Evolutionary conservation across 2,113 vertebrate species (phyloP).

Genomic region (Neopipo cinnamomea): DNA sequence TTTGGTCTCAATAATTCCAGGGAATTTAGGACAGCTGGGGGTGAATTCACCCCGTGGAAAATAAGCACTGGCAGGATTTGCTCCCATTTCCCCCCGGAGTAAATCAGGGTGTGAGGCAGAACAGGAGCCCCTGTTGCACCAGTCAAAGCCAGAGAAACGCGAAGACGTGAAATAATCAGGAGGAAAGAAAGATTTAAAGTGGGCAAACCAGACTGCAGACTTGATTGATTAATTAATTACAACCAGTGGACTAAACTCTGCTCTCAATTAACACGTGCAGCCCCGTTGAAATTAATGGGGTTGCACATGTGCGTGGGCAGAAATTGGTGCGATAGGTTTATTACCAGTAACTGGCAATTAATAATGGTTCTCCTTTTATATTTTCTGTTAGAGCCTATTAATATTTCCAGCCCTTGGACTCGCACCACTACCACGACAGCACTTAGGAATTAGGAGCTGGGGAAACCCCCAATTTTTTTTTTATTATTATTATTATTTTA

Average conservation of each 20-base stretch:
- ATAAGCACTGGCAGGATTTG: rapidly evolving
- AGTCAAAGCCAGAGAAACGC: neutral
- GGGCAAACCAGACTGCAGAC: neutral
- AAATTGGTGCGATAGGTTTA: slow-evolving; percentile 42
- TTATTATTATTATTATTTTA: neutral
- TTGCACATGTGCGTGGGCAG: slow-evolving; percentile 7
- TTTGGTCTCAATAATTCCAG: rapidly evolving
- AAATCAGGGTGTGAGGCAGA: rapidly evolving
- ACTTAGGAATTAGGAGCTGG: slow-evolving; percentile 62
- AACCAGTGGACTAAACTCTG: slow-evolving; percentile 14
- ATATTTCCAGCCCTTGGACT: slow-evolving; percentile 22
- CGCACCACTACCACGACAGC: neutral
- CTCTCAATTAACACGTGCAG: slow-evolving; percentile 56
- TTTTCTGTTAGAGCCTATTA: neutral
- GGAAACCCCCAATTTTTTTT: slow-evolving; percentile 37
- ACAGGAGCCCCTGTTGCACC: neutral
- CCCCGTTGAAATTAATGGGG: slow-evolving; percentile 57
- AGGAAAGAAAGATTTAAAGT: neutral
- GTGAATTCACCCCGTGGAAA: neutral
- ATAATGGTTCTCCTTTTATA: slow-evolving; percentile 27
- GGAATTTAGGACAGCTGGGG: rapidly evolving
- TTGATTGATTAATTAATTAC: slow-evolving; percentile 15
- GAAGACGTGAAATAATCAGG: neutral
- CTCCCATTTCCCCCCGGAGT: rapidly evolving
- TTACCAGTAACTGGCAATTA: slow-evolving; percentile 48